Evolutionary conservation across 2,888 invertebrate genomes (phyloP), one percentile per base, ranked within the genome.

Genomic region (Patella caerulea): DNA sequence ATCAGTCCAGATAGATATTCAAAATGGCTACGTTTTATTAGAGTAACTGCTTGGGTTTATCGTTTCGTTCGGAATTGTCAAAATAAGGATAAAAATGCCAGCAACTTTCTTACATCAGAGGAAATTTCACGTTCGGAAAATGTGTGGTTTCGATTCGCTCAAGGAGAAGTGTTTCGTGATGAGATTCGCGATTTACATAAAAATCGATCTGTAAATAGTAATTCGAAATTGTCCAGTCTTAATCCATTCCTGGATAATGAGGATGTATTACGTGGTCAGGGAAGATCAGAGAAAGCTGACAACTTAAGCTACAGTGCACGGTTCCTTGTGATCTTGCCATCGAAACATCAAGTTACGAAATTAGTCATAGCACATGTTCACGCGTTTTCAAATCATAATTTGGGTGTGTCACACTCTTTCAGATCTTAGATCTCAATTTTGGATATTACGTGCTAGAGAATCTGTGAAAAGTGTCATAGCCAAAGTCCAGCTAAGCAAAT

Each of bases 361-460:
- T 79, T 80, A 45, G 72, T 45, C 7, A 11, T 53, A 55, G 69
- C 52, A 14, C 19, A 65, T n/a, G n/a, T 9, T 19, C 65, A 65
- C 24, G 24, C 1, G 65, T 17, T n/a, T 65, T 65, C 45, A 29
- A 55, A 70, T 45, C 79, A 80, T 73, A 24, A 19, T 3, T 65
- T 15, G 3, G 79, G 80, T 24, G 77, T 73, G 3, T 80, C 81
- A n/a, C 76, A 52, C 53, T 15, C 59, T 80, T 17, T 53, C 74
- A 45, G 70, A 55, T 19, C n/a, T 80, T 1, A 71, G 73, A 4
- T 19, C 77, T 4, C 14, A 74, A 56, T 80, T 73, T 70, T 80
- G 80, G 80, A 80, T 80, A 11, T 53, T 76, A n/a, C 19, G 73
- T 45, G 80, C 34, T 45, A 15, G 79, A 19, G 71, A 76, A 65